Evolutionary conservation across 2,113 vertebrate species (phyloP).

Genomic region (Semnornis frantzii): DNA sequence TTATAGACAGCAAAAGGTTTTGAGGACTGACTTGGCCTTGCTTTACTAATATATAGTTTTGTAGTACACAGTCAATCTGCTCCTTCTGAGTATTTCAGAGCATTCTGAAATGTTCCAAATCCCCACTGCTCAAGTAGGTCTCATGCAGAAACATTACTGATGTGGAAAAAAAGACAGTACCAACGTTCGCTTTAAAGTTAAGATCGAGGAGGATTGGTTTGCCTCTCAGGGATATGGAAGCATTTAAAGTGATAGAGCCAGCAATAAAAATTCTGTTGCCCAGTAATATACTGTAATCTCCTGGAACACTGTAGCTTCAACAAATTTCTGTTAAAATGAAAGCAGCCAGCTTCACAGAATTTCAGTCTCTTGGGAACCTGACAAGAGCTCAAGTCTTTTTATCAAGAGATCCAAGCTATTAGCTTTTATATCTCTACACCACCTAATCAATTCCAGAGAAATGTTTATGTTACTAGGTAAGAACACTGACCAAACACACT

Average conservation of each 20-base stretch:
- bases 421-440: background rate
- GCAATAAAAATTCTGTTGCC: conserved; percentile 18
- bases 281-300: background rate
- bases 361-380: background rate
- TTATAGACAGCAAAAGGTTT: background rate
- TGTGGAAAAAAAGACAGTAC: background rate
- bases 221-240: background rate
- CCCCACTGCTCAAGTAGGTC: background rate
- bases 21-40: background rate
- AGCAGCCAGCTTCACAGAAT: conserved; percentile 34
- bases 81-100: too few species aligned
- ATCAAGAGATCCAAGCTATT: background rate
- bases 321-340: conserved; percentile 7
- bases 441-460: background rate
- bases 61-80: background rate
- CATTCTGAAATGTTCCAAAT: background rate
- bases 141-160: too few species aligned
- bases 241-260: background rate
- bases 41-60: background rate
- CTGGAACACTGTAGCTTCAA: background rate
- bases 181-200: background rate
- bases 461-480: background rate
- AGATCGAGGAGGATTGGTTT: background rate
- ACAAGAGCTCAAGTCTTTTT: background rate
- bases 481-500: background rate